phyloP scores from a whole-genome alignment of 1,140 invertebrate genomes.

The Drosophila micromelanica region DNA sequence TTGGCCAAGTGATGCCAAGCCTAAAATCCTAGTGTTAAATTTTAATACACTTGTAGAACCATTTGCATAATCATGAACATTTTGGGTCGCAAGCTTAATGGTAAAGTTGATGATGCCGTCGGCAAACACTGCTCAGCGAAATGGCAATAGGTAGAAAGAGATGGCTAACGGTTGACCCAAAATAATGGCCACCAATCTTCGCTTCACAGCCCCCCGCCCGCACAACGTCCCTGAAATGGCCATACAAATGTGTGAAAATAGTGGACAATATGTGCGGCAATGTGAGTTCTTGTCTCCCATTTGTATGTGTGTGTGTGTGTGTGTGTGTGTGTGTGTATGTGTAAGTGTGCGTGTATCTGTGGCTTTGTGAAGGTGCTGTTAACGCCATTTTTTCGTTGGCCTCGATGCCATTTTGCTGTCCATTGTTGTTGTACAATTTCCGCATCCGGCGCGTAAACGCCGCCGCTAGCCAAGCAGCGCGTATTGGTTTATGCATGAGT shows the following conservation, averaged over 20 bases:
- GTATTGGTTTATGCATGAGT: conserved; percentile 80
- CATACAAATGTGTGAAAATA: conserved; percentile 76
- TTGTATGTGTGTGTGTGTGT: conserved; percentile 17
- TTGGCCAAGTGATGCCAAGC: neutral
- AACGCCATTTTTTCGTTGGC: conserved; percentile 61
- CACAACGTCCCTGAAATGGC: conserved; percentile 33
- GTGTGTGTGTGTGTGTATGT: conserved; percentile 12
- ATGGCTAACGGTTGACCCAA: conserved; percentile 54
- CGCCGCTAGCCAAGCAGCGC: conserved; percentile 44
- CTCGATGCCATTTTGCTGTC: conserved; percentile 69
- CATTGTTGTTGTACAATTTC: conserved; percentile 79
- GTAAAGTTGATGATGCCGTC: conserved; percentile 42
- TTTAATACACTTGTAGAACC: conserved; percentile 37
- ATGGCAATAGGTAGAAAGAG: conserved; percentile 35
- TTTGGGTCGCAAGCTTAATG: conserved; percentile 40
- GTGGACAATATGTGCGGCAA: conserved; percentile 68
- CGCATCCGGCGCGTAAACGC: conserved; percentile 76
- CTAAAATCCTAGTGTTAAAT: conserved; percentile 22
- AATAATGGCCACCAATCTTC: conserved; percentile 60
- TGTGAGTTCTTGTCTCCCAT: conserved; percentile 50
- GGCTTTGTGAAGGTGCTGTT: conserved; percentile 52
- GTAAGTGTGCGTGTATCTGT: conserved; percentile 23
- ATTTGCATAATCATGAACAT: conserved; percentile 51
- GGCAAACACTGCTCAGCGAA: conserved; percentile 24
- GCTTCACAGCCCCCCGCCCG: conserved; percentile 6